Base-by-base conservation (phyloP, 2,797 vertebrate species). In the Syngnathus acus region DNA sequence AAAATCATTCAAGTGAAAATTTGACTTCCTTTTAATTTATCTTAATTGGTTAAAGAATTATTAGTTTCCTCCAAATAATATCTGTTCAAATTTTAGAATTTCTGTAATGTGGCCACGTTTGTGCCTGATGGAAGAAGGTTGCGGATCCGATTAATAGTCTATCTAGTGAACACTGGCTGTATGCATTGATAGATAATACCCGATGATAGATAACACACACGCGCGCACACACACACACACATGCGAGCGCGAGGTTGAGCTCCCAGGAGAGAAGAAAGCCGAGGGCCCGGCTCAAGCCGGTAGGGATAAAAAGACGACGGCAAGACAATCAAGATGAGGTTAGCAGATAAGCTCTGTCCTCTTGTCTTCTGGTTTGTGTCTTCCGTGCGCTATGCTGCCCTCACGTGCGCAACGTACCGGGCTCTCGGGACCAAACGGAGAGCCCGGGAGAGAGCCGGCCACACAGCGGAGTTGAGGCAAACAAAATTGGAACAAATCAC, bases 251-350 rank as follows among this genome's bases (percentile, higher is more conserved):
- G 81, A 73, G 78, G 74, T 83, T 85, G 74, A 80, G 79, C 79
- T 70, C 75, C 73, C 65, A 81, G 66, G 75, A 76, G 74, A 69
- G 78, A 75, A 51, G 50, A 51, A 51, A 51, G 50, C 50, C 50
- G n/a, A 51, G n/a, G 50, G 19, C 19, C n/a, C 50, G 9, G 19
- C 9, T 51, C n/a, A 21, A 21, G 77, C 78, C 83, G 88, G 85
- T 85, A 78, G 85, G 83, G 82, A 87, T 88, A 69, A 39, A 82
- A 76, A 81, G 69, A 72, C 69, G 16, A 16, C n/a, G 17, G 8
- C 84, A 85, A 88, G 82, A 87, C 87, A 89, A 90, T 89, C 88
- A 82, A 85, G 88, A 91, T 90, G 69, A 84, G 75, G 71, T 9
- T 69, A 62, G 47, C 75, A 79, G 91, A 90, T 90, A 87, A 89